phyloP scores from a whole-genome alignment of 2,888 invertebrate genomes.

The Toxonevra muliebris region DNA sequence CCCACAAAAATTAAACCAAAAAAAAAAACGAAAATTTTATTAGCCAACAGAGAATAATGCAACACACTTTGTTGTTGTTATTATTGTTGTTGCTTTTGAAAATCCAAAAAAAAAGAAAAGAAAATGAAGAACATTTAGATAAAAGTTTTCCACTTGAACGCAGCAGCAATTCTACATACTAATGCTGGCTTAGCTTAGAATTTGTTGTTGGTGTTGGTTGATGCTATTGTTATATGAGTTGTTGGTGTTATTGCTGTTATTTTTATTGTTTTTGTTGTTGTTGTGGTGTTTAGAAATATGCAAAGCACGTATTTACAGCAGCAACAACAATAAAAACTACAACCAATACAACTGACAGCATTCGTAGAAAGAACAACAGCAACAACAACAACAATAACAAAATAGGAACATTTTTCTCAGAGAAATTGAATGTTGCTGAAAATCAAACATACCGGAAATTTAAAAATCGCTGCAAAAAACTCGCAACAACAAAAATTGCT shows the following conservation, averaged over 20 bases:
- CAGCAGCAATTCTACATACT: not conserved
- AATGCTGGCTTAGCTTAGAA: too few species aligned
- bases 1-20: too few species aligned
- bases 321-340: not conserved
- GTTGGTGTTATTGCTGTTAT: not conserved
- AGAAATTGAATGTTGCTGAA: not conserved
- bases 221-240: not conserved
- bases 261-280: conserved; percentile 10
- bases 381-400: conserved; percentile 3
- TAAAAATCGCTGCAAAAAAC: not conserved
- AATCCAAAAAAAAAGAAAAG: not conserved
- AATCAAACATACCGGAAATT: conserved; percentile 23
- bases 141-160: not conserved
- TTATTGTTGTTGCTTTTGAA: conserved; percentile 9
- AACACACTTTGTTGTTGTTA: conserved; percentile 1
- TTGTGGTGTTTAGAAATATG: not conserved
- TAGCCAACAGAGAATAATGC: not conserved
- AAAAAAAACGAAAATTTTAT: not conserved
- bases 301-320: conserved; percentile 16
- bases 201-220: not conserved
- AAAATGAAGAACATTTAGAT: conserved; percentile 13
- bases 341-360: not conserved
- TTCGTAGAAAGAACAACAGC: not conserved
- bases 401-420: not conserved
- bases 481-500: not conserved